Percentiles rank a stretch among this genome's conserved stretches.
Evolutionary conservation across 2,888 invertebrate species (phyloP).

Genomic region (Dinocampus coccinellae): DNA sequence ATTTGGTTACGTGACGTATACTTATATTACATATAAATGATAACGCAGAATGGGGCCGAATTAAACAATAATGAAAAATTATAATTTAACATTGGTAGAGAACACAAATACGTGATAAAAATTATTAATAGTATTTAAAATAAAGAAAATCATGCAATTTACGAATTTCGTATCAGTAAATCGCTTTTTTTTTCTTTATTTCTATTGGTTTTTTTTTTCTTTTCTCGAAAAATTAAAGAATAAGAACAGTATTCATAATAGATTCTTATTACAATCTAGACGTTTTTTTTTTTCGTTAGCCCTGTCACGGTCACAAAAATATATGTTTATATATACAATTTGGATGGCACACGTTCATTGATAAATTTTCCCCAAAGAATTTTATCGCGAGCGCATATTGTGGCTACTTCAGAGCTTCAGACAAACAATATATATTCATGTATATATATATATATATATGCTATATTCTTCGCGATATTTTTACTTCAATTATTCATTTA

Average conservation of each 20-base stretch:
- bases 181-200: slow-evolving; percentile 17
- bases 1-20: slow-evolving; percentile 52
- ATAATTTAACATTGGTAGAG: neutral
- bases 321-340: slow-evolving; percentile 52
- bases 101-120: slow-evolving; percentile 14
- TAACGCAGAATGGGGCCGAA: slow-evolving; percentile 47
- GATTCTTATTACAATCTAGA: slow-evolving; percentile 65
- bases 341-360: slow-evolving; percentile 13
- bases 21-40: slow-evolving; percentile 49
- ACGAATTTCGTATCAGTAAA: slow-evolving; percentile 18
- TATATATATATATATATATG: slow-evolving; percentile 29
- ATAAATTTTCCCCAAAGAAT: neutral
- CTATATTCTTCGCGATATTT: slow-evolving; percentile 33
- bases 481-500: slow-evolving; percentile 11
- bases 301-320: slow-evolving; percentile 69
- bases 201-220: slow-evolving; percentile 35
- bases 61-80: neutral
- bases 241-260: slow-evolving; percentile 54
- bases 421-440: slow-evolving; percentile 46
- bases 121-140: neutral
- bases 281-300: slow-evolving; percentile 53
- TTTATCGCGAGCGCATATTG: slow-evolving; percentile 17
- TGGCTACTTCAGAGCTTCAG: slow-evolving; percentile 30
- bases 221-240: slow-evolving; percentile 55
- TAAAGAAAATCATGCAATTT: slow-evolving; percentile 6